phyloP scores from a whole-genome alignment of 2,113 vertebrate species.

The Hippoglossus stenolepis region DNA sequence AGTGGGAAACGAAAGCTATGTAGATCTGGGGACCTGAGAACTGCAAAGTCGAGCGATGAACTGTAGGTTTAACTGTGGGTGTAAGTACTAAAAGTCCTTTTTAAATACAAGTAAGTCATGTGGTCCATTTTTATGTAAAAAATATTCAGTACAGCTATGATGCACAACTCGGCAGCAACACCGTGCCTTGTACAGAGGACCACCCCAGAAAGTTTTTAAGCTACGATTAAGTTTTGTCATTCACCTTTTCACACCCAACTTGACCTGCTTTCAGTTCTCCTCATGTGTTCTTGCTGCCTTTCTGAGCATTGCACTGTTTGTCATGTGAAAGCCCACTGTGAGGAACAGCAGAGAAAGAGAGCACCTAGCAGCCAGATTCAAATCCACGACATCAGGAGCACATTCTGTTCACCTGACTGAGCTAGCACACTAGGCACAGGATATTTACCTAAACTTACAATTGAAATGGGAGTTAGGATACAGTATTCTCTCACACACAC shows the following conservation, averaged over 20 bases:
- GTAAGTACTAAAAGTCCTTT: too few species aligned
- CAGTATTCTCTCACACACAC: slow-evolving; percentile 17
- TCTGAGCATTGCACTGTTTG: not conserved
- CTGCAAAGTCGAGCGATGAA: not conserved
- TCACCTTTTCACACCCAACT: too few species aligned
- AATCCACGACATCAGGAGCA: not conserved
- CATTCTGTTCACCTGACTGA: slow-evolving; percentile 26
- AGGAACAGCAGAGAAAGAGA: not conserved
- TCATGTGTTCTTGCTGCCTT: not conserved
- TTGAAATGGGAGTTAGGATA: slow-evolving; percentile 47
- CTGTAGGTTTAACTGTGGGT: too few species aligned
- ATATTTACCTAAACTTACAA: slow-evolving; percentile 43
- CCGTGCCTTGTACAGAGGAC: too few species aligned
- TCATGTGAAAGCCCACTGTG: not conserved
- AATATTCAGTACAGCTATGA: too few species aligned
- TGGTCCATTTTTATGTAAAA: too few species aligned
- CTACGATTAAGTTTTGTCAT: too few species aligned
- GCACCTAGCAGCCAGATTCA: not conserved
- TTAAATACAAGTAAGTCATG: too few species aligned
- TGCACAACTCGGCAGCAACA: too few species aligned
- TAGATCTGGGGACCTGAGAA: not conserved
- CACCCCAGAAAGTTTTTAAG: too few species aligned
- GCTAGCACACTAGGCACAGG: slow-evolving; percentile 5
- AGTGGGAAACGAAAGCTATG: not conserved
- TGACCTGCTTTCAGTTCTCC: not conserved